phyloP scores from a whole-genome alignment of 1,140 invertebrate genomes.

The Vanessa atalanta region DNA sequence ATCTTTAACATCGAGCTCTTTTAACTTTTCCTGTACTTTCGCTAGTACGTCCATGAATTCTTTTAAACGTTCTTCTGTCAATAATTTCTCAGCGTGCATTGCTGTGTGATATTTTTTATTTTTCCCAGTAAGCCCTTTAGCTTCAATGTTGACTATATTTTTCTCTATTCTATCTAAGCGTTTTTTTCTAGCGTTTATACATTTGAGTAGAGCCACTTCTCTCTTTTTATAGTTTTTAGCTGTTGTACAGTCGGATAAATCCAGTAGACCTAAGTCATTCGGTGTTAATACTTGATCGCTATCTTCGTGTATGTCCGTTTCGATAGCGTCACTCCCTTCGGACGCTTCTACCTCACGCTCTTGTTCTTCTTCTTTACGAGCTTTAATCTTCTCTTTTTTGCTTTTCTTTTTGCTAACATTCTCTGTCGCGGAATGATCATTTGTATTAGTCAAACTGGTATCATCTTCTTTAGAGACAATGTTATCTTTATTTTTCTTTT shows the following conservation, averaged over 20 bases:
- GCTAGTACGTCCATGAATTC: constrained; percentile 53
- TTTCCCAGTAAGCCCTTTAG: constrained; percentile 53
- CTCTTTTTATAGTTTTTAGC: constrained; percentile 57
- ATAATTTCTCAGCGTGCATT: constrained; percentile 59
- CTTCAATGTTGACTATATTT: constrained; percentile 57
- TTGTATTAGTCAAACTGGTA: not conserved
- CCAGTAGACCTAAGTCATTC: constrained; percentile 56
- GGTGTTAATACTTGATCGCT: constrained; percentile 50
- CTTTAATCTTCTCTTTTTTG: constrained; percentile 32
- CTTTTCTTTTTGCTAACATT: constrained; percentile 16
- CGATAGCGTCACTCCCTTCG: constrained; percentile 64
- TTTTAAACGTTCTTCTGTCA: constrained; percentile 50
- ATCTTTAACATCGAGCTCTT: constrained; percentile 50
- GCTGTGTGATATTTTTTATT: constrained; percentile 67
- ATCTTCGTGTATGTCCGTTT: constrained; percentile 61
- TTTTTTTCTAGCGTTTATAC: constrained; percentile 49
- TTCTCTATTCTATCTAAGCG: constrained; percentile 50
- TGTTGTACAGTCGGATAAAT: constrained; percentile 55
- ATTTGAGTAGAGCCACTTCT: constrained; percentile 51
- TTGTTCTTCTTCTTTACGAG: constrained; percentile 7
- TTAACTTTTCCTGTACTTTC: constrained; percentile 60
- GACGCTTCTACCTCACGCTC: constrained; percentile 38
- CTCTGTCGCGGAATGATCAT: constrained; percentile 11
- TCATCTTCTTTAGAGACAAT: constrained; percentile 13
- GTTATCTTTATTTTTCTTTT: constrained; percentile 34